phyloP scores from a whole-genome alignment of 37 sponge, comb jelly and placozoan genomes.

The Geodia barretti region DNA sequence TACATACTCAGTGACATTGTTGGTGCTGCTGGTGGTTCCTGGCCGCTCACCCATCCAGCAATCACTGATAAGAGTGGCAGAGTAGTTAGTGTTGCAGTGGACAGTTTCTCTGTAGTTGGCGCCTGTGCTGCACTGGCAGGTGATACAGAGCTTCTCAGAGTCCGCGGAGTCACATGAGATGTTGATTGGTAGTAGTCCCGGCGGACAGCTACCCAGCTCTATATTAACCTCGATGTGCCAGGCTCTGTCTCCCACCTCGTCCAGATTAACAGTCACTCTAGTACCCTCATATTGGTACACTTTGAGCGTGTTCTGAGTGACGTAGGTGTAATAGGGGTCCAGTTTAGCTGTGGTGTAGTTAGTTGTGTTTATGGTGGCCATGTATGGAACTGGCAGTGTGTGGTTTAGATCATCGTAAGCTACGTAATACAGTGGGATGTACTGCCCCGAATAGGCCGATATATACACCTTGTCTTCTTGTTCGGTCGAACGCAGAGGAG shows the following conservation, averaged over 20 bases:
- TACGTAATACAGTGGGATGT: background rate
- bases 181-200: background rate
- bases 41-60: too few relatives aligned
- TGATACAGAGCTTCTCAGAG: too few relatives aligned
- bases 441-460: constrained; percentile 26
- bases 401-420: background rate
- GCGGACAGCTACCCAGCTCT: constrained; percentile 25
- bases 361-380: background rate
- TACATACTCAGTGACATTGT: too few relatives aligned
- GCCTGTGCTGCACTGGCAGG: too few relatives aligned
- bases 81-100: too few relatives aligned
- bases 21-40: too few relatives aligned
- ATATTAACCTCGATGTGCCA: constrained; percentile 17
- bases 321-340: background rate
- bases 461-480: too few relatives aligned
- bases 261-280: background rate
- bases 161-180: background rate
- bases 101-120: too few relatives aligned
- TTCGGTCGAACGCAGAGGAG: too few relatives aligned
- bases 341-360: too few relatives aligned
- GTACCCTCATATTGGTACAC: background rate
- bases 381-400: background rate
- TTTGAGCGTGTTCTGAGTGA: background rate
- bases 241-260: background rate
- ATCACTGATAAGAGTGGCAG: too few relatives aligned